Conservation (phyloP, 92 coral and sea anemone species). For the Actinernus sp. region DNA sequence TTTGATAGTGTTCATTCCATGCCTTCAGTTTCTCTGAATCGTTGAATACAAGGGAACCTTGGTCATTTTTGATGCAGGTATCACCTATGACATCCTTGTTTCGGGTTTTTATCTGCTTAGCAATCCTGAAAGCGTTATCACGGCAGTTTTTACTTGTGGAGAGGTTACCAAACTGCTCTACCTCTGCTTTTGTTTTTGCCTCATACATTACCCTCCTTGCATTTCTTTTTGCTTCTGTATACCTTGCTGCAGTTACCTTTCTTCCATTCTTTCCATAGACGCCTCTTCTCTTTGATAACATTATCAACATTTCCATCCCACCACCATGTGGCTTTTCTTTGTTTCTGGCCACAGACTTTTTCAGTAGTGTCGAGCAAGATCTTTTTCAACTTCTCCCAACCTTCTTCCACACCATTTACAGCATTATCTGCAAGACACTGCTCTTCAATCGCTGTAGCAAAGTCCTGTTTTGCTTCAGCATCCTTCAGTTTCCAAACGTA, state of each 20-base stretch:
- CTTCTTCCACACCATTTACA: too few relatives aligned
- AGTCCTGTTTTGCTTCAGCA: too few relatives aligned
- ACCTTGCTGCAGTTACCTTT: slow-evolving; percentile 23
- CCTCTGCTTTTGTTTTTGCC: slow-evolving; percentile 31
- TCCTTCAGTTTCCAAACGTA: slow-evolving; percentile 29
- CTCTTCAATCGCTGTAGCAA: too few relatives aligned
- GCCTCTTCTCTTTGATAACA: slow-evolving; percentile 21
- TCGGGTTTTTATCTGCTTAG: slow-evolving; percentile 25
- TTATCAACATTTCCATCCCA: slow-evolving; percentile 28
- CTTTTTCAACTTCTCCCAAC: slow-evolving; percentile 11
- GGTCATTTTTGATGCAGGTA: slow-evolving; percentile 25
- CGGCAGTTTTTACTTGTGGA: not conserved
- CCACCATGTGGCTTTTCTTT: slow-evolving; percentile 52
- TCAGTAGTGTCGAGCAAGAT: slow-evolving; percentile 8
- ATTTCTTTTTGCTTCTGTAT: slow-evolving; percentile 17
- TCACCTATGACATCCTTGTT: slow-evolving; percentile 51
- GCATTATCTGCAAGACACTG: too few relatives aligned
- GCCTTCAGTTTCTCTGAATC: slow-evolving; percentile 24
- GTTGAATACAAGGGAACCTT: slow-evolving; percentile 21
- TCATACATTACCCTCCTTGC: slow-evolving; percentile 13
- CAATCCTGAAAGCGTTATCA: slow-evolving; percentile 21
- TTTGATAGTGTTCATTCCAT: slow-evolving; percentile 36
- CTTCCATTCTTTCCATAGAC: slow-evolving; percentile 34
- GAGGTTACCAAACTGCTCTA: slow-evolving; percentile 4
- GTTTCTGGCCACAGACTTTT: slow-evolving; percentile 9